Percentiles rank a stretch among this genome's conserved stretches.
Conservation (phyloP, 1,140 invertebrate species). For the Lordiphosa clarofinis region DNA sequence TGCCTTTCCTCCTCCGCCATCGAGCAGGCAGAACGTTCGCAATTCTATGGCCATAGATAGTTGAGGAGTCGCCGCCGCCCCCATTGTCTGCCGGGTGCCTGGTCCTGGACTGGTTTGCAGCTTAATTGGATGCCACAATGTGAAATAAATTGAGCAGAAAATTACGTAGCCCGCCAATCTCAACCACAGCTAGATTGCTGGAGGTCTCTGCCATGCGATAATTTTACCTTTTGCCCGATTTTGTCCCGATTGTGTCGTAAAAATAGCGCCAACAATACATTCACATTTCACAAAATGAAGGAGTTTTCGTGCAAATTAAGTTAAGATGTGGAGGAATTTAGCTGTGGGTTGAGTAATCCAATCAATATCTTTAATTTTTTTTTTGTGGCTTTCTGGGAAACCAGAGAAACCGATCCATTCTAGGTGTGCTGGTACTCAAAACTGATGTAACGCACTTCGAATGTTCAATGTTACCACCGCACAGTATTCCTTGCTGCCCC, state of each 20-base stretch:
- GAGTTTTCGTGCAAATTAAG: no score
- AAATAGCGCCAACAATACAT: slow-evolving; percentile 15
- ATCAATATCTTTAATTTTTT: no score
- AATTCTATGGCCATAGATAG: slow-evolving; percentile 39
- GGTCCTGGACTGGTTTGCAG: slow-evolving; percentile 53
- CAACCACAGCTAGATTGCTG: slow-evolving; percentile 52
- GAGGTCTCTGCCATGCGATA: slow-evolving; percentile 22
- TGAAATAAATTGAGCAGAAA: slow-evolving; percentile 80
- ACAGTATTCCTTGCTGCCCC: no score
- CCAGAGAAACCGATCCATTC: no score
- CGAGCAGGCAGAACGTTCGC: slow-evolving; percentile 4
- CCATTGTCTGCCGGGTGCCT: slow-evolving; percentile 22
- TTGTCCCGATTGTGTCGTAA: slow-evolving; percentile 58
- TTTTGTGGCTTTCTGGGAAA: no score
- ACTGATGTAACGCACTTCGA: no score
- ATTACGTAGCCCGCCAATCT: slow-evolving; percentile 78
- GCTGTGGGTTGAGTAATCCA: no score
- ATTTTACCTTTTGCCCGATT: slow-evolving; percentile 38
- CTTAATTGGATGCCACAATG: slow-evolving; percentile 80
- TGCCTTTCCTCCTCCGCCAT: slow-evolving; percentile 14
- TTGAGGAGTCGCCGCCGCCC: slow-evolving; percentile 1
- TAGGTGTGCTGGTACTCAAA: no score
- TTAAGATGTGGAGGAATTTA: no score
- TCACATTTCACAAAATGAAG: no score
- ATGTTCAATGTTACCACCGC: no score